Conservation (phyloP, 2,888 invertebrate species). For the Dicyrtomina minuta region DNA sequence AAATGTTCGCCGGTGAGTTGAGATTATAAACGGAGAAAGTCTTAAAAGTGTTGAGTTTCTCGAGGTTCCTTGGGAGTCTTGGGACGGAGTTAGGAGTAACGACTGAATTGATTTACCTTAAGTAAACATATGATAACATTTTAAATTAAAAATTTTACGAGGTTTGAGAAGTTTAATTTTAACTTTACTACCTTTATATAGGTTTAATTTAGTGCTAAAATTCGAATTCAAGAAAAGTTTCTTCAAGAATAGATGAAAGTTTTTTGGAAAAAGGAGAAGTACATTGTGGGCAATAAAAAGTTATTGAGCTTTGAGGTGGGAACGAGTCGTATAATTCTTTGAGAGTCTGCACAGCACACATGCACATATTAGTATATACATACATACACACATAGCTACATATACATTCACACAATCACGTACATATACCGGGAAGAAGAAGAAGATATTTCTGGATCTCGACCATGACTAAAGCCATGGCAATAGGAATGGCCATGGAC, state of each 20-base stretch:
- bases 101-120: background rate
- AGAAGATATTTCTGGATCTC: slow-evolving; percentile 10
- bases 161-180: slow-evolving; percentile 23
- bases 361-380: too few relatives aligned
- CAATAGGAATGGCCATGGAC: too few relatives aligned
- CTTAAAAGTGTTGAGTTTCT: too few relatives aligned
- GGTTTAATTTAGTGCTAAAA: slow-evolving; percentile 30
- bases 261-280: slow-evolving; percentile 15
- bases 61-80: too few relatives aligned
- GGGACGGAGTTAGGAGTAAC: background rate
- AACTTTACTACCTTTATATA: slow-evolving; percentile 25
- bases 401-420: too few relatives aligned
- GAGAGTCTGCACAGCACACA: slow-evolving; percentile 13
- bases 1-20: too few relatives aligned
- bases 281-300: slow-evolving; percentile 31
- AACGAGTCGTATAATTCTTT: slow-evolving; percentile 24
- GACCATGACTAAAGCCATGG: too few relatives aligned
- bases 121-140: slow-evolving; percentile 29
- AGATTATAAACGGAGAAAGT: too few relatives aligned
- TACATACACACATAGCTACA: too few relatives aligned
- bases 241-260: slow-evolving; percentile 1
- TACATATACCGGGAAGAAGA: too few relatives aligned
- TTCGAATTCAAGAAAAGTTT: slow-evolving; percentile 21
- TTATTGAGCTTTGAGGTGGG: slow-evolving; percentile 33
- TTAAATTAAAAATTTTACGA: slow-evolving; percentile 30